Conservation (phyloP, 2,888 invertebrate genomes). For the Nemoura dubitans region DNA sequence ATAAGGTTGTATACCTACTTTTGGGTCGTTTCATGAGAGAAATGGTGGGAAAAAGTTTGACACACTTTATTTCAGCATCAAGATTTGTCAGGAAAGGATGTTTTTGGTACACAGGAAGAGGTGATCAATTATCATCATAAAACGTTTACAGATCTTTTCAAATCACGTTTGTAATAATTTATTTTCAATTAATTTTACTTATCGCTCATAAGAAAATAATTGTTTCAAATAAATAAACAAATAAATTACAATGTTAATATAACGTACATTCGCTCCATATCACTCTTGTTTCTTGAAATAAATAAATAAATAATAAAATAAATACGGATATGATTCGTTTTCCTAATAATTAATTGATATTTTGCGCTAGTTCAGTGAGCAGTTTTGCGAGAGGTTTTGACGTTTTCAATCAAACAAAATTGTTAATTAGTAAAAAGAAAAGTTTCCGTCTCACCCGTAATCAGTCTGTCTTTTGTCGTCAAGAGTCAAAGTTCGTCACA, state of each 20-base stretch:
- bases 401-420: not conserved
- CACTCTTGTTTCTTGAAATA: conserved; percentile 10
- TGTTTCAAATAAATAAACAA: conserved; percentile 26
- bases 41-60: not conserved
- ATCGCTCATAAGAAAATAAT: conserved; percentile 14
- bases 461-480: not conserved
- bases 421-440: not conserved
- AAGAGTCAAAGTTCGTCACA: not conserved
- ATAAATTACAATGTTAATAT: conserved; percentile 33
- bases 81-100: too few species aligned
- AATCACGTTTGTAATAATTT: not conserved
- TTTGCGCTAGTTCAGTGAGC: not conserved
- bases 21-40: not conserved
- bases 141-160: too few species aligned
- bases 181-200: conserved; percentile 18
- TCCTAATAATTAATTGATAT: conserved; percentile 5
- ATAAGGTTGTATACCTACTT: not conserved
- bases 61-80: not conserved
- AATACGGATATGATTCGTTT: conserved; percentile 9
- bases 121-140: too few species aligned
- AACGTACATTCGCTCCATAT: conserved; percentile 20
- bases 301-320: conserved; percentile 29
- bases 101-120: too few species aligned
- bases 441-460: not conserved
- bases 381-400: not conserved